These are phyloP conservation scores for Troilus luridus DNA, from an alignment of 2,888 invertebrate species.

Conservation along the genomic window DNA sequence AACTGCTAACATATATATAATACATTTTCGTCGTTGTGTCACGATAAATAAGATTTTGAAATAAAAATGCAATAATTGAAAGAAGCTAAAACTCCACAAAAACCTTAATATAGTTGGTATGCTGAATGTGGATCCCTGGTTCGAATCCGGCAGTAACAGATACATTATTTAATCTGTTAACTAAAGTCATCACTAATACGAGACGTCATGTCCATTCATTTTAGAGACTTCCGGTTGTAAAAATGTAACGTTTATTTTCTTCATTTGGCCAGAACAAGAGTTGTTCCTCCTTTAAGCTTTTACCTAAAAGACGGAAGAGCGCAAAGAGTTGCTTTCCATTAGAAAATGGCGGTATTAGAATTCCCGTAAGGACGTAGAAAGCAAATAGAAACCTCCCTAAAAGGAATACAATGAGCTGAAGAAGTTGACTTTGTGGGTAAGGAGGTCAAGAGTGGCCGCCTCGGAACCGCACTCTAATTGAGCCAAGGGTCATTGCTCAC, in stretches of 20 bases:
- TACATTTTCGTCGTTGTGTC: no score
- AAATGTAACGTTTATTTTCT: background rate
- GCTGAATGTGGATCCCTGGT: no score
- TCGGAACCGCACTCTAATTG: slow-evolving; percentile 28
- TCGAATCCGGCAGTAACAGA: no score
- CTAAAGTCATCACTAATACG: no score
- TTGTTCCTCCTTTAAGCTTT: background rate
- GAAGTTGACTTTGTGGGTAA: slow-evolving; percentile 34
- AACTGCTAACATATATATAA: no score
- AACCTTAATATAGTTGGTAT: no score
- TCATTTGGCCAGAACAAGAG: background rate
- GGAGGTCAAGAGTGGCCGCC: slow-evolving; percentile 10
- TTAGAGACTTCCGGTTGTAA: no score
- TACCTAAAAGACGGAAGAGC: background rate
- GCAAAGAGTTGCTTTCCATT: slow-evolving; percentile 4
- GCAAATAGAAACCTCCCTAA: slow-evolving; percentile 15
- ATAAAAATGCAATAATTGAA: no score
- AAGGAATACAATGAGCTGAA: slow-evolving; percentile 26
- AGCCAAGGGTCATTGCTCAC: slow-evolving; percentile 11
- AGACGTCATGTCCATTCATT: no score
- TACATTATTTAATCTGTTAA: no score
- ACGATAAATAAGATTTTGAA: no score
- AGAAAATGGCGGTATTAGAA: slow-evolving; percentile 7
- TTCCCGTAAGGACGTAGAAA: slow-evolving; percentile 23
- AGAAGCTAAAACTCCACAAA: no score